Percentiles rank a stretch among this genome's conserved stretches.
phyloP scores from a whole-genome alignment of 2,888 invertebrate species.

The Eulithis testata region DNA sequence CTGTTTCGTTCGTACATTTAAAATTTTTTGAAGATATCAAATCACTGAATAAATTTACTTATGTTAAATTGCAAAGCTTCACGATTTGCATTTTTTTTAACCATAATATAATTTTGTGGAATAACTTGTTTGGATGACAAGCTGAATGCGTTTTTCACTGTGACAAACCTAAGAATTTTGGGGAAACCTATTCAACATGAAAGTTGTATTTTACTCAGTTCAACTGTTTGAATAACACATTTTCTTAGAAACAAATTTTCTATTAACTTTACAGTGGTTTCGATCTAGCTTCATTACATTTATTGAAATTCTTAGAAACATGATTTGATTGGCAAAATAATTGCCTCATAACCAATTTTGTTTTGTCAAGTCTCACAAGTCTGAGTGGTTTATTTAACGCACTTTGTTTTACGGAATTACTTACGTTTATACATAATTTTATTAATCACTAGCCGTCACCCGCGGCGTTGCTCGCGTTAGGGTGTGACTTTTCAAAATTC shows the following conservation, averaged over 20 bases:
- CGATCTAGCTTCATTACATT: neutral
- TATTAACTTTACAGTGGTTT: neutral
- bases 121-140: neutral
- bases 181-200: conserved; percentile 27
- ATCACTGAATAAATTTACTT: no score
- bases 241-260: conserved; percentile 6
- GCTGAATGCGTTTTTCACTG: conserved; percentile 11
- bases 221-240: conserved; percentile 15
- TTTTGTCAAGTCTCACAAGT: neutral
- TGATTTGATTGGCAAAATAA: neutral
- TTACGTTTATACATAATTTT: no score
- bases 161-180: conserved; percentile 41
- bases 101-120: no score
- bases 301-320: neutral
- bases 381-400: neutral
- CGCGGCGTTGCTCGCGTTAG: no score
- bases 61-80: no score
- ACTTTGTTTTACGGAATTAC: neutral
- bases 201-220: conserved; percentile 18
- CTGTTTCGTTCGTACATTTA: no score
- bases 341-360: neutral
- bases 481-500: no score
- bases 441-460: no score
- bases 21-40: no score
- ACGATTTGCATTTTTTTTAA: no score